Base-by-base conservation (phyloP, 35 echinoderm and acorn worm genomes). In the Stichopus chloronotus region DNA sequence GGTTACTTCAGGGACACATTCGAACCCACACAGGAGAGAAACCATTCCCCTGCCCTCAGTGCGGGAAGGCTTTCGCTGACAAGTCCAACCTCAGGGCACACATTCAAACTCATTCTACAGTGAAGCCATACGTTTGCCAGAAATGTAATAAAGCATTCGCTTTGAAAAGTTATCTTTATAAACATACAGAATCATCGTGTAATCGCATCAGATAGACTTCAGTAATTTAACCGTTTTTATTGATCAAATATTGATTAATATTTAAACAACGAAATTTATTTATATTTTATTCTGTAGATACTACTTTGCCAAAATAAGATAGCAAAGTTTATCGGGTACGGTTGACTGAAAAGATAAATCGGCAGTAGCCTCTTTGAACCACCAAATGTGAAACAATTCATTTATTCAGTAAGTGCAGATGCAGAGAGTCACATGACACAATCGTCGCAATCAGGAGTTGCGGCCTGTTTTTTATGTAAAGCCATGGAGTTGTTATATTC, bases 1-100 rank as follows among this genome's bases (percentile, higher is more conserved):
- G 93, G 93, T 78, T 94, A 25, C 63, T 94, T 9, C 93, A 94
- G 63, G 93, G 93, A 52, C 93, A 94, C 61, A 91, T 94, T 20
- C 88, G 93, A 5, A 94, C 93, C 2, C 93, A 94, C 68, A 94
- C 93, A 30, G 93, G 93, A 30, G 93, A 94, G 63, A 94, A 94
- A 63, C 93, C 93, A 5, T 94, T 94, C 55, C 12, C 43, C 13
- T 94, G 93, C 55, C 93, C 87, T 7, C 72, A 90, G 77, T 94
- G 93, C 60, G 79, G 87, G 8, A 94, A 94, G 54, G 87, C 93
- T 25, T 94, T 94, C 53, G 93, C 93, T 57, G 93, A 94, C 60
- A 94, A 94, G 16, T 94, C 93, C 10, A 94, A 94, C 56, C 79
- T 94, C 5, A 91, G 93, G 55, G 93, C 93, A 14, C 93, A 94